A percentile compares a stretch with the other conserved stretches of the same genome.
These are phyloP conservation scores for Pseudococcus viburni DNA, from an alignment of 2,888 invertebrate genomes.

Conservation along the genomic window DNA sequence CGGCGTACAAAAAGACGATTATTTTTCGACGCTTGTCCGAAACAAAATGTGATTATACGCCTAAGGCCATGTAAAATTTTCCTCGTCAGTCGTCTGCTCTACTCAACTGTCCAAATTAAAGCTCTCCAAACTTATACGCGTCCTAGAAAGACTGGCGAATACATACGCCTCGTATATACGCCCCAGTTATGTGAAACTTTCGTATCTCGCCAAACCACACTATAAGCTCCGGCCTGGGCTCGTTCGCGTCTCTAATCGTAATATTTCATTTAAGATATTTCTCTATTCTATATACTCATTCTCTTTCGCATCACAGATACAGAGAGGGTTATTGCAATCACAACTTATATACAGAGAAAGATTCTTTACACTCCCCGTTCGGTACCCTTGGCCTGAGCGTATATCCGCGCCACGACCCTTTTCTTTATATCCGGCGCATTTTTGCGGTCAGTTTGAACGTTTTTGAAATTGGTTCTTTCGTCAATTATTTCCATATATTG, in stretches of 20 bases:
- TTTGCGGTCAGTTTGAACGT: slow-evolving; percentile 31
- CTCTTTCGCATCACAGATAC: background rate
- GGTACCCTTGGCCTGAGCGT: background rate
- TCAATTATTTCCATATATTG: slow-evolving; percentile 31
- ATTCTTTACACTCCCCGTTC: slow-evolving; percentile 12
- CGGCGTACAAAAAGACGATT: slow-evolving; percentile 12
- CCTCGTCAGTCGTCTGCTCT: slow-evolving; percentile 12
- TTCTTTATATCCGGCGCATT: slow-evolving; percentile 31
- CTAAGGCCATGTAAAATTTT: slow-evolving; percentile 31
- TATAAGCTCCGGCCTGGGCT: background rate
- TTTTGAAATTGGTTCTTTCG: slow-evolving; percentile 35
- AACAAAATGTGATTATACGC: slow-evolving; percentile 25
- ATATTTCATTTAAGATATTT: slow-evolving; percentile 35
- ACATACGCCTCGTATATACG: background rate
- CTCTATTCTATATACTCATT: background rate
- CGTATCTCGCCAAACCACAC: slow-evolving; percentile 35
- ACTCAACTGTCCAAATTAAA: slow-evolving; percentile 11
- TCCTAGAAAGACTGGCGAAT: background rate
- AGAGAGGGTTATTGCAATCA: slow-evolving; percentile 35
- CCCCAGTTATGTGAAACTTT: slow-evolving; percentile 31
- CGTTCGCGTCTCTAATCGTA: background rate
- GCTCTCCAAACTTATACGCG: background rate
- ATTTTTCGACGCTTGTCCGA: slow-evolving; percentile 17
- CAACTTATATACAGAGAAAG: slow-evolving; percentile 7
- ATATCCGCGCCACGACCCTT: slow-evolving; percentile 3